These are phyloP conservation scores for Falcaria lacertinaria DNA, from an alignment of 2,888 invertebrate genomes.

Conservation along the genomic window DNA sequence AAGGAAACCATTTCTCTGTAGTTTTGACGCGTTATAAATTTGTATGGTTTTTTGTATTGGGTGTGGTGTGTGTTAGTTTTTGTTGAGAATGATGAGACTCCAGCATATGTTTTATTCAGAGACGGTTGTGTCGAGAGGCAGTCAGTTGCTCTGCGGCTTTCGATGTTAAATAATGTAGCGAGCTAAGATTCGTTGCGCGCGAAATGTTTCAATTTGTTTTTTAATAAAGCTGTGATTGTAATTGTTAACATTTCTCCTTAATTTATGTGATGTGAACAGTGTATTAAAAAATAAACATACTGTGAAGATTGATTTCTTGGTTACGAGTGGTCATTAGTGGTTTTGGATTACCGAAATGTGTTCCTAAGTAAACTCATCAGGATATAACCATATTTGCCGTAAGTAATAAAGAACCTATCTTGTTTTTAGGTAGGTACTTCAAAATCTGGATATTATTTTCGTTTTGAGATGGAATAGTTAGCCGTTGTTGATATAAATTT, in stretches of 20 bases:
- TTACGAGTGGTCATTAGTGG: neutral
- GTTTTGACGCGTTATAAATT: slow-evolving; percentile 77
- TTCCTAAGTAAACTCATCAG: too few relatives aligned
- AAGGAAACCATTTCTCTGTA: slow-evolving; percentile 74
- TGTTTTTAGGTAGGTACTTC: too few relatives aligned
- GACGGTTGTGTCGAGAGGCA: slow-evolving; percentile 20
- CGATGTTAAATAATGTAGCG: neutral
- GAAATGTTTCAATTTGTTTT: neutral
- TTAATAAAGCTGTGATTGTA: too few relatives aligned
- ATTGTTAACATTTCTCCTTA: too few relatives aligned
- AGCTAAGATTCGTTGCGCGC: neutral
- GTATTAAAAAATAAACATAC: too few relatives aligned
- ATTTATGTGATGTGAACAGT: too few relatives aligned
- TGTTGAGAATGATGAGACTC: slow-evolving; percentile 37
- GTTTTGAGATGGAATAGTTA: too few relatives aligned
- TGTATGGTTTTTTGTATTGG: neutral
- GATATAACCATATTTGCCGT: too few relatives aligned
- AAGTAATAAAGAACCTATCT: too few relatives aligned
- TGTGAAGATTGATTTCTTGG: too few relatives aligned
- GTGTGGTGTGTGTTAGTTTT: slow-evolving; percentile 44
- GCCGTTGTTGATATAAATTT: too few relatives aligned
- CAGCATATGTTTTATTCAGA: slow-evolving; percentile 36
- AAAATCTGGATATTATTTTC: too few relatives aligned
- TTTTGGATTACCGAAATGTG: neutral
- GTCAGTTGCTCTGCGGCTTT: slow-evolving; percentile 8